Conservation (phyloP, 2,797 vertebrate species). For the Rhinatrema bivittatum region DNA sequence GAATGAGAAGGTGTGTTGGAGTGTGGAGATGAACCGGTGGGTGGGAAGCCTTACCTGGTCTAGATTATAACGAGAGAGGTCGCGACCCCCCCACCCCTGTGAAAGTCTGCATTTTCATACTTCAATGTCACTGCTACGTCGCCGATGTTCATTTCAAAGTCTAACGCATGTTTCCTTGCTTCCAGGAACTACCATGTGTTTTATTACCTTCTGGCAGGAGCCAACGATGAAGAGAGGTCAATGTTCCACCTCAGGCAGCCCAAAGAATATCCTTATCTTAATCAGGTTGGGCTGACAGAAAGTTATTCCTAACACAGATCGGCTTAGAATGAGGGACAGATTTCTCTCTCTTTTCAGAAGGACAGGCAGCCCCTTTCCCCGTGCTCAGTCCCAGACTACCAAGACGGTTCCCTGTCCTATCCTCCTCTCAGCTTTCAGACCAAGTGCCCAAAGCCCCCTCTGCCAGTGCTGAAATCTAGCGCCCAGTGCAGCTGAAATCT, state of each 20-base stretch:
- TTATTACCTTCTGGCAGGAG: slow-evolving; percentile 97
- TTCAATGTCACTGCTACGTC: not conserved
- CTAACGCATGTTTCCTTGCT: slow-evolving; percentile 20
- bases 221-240: slow-evolving; percentile 84
- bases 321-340: too few relatives aligned
- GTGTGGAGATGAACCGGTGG: too few relatives aligned
- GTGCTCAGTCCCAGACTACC: too few relatives aligned
- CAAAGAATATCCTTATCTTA: slow-evolving; percentile 95
- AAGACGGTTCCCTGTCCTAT: too few relatives aligned
- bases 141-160: slow-evolving; percentile 3
- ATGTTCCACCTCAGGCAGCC: slow-evolving; percentile 88
- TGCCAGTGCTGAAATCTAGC: too few relatives aligned
- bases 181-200: slow-evolving; percentile 97
- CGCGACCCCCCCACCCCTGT: not conserved
- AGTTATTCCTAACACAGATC: too few relatives aligned
- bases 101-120: slow-evolving; percentile 1
- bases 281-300: slow-evolving; percentile 70
- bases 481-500: too few relatives aligned
- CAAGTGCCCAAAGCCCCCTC: too few relatives aligned
- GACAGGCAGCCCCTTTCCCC: slow-evolving; percentile 3
- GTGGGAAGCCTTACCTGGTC: too few relatives aligned
- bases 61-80: too few relatives aligned
- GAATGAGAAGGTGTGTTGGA: too few relatives aligned
- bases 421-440: too few relatives aligned
- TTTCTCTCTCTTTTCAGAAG: not conserved